A percentile compares a stretch with the other conserved stretches of the same genome.
These are phyloP conservation scores for Synchiropus splendidus DNA, from an alignment of 2,113 vertebrate species.

Conservation along the genomic window DNA sequence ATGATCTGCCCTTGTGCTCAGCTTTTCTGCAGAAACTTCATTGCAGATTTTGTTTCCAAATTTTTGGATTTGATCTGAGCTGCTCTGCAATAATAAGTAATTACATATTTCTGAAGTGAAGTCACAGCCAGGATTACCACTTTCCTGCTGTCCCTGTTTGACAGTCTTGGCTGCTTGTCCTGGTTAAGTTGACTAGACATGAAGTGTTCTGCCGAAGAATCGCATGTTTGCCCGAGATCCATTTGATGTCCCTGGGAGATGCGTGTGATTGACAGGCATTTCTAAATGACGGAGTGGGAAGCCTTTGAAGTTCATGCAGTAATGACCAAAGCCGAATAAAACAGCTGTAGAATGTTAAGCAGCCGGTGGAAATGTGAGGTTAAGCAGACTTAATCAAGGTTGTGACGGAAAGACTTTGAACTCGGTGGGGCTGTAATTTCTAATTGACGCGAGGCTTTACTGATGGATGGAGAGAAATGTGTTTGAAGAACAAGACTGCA, in stretches of 20 bases:
- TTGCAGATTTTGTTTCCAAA: no score
- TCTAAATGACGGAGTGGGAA: slow-evolving; percentile 60
- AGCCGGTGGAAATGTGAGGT: slow-evolving; percentile 63
- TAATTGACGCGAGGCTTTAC: slow-evolving; percentile 55
- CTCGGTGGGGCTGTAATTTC: slow-evolving; percentile 61
- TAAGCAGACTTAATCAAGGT: slow-evolving; percentile 70
- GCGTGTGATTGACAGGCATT: slow-evolving; percentile 66
- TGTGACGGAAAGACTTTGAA: slow-evolving; percentile 66
- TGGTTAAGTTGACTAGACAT: slow-evolving; percentile 21
- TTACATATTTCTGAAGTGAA: background rate
- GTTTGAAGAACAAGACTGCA: slow-evolving; percentile 44
- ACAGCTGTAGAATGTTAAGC: slow-evolving; percentile 72
- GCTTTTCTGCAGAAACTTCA: no score
- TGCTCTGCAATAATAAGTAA: slow-evolving; percentile 3
- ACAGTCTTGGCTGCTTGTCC: slow-evolving; percentile 8
- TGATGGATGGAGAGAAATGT: slow-evolving; percentile 66
- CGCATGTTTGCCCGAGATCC: slow-evolving; percentile 29
- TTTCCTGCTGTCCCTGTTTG: background rate
- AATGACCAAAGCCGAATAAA: slow-evolving; percentile 74
- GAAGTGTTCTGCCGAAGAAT: slow-evolving; percentile 20
- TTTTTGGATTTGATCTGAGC: no score
- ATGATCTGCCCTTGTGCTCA: no score
- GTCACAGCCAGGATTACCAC: background rate
- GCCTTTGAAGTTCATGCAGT: slow-evolving; percentile 72
- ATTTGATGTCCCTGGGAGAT: slow-evolving; percentile 46